phyloP scores from a whole-genome alignment of 2,888 invertebrate genomes.

The Bellardia pandia region DNA sequence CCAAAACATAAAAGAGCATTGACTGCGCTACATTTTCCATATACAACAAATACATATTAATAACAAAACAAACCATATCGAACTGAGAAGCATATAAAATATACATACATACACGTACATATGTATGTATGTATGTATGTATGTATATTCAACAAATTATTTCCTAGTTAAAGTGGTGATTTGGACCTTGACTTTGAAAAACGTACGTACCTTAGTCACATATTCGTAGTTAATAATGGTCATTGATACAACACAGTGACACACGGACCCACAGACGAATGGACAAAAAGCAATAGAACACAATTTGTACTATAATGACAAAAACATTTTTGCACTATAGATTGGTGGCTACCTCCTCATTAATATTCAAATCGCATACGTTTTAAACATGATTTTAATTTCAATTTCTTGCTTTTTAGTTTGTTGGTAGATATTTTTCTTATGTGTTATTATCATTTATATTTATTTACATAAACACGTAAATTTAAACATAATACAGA shows the following conservation, averaged over 20 bases:
- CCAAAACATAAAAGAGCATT: conserved; percentile 25
- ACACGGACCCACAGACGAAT: not conserved
- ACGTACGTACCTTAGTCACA: conserved; percentile 27
- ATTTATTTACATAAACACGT: not conserved
- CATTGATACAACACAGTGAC: conserved; percentile 47
- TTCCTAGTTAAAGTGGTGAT: conserved; percentile 55
- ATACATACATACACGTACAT: not conserved
- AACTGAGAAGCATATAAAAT: not conserved
- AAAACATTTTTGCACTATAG: not conserved
- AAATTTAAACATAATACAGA: not conserved
- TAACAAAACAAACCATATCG: not conserved
- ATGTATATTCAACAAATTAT: conserved; percentile 18
- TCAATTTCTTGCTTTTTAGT: conserved; percentile 33
- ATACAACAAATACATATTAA: not conserved
- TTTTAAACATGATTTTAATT: conserved; percentile 54
- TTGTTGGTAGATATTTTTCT: not conserved
- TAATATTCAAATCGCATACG: conserved; percentile 60
- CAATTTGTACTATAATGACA: conserved; percentile 1
- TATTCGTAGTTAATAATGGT: conserved; percentile 32
- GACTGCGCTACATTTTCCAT: conserved; percentile 44
- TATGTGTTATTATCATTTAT: conserved; percentile 9
- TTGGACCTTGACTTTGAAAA: conserved; percentile 70
- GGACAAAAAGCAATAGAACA: conserved; percentile 11
- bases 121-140: not conserved
- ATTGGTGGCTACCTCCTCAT: not conserved